Base-by-base conservation (phyloP, 2,113 vertebrate species). In the Vanacampus margaritifer region DNA sequence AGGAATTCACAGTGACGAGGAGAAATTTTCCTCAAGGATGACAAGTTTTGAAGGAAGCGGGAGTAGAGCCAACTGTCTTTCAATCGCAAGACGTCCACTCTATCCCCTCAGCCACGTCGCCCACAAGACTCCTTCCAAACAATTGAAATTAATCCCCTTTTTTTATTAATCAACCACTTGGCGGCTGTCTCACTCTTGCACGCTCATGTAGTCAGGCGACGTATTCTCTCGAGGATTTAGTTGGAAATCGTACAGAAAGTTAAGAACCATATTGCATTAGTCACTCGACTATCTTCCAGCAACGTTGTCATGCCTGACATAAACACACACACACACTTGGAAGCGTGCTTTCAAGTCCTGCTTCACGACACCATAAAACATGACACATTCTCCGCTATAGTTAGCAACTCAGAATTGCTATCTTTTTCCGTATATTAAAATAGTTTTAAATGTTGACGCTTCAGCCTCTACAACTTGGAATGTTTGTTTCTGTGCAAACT, bases 81-180 rank as follows among this genome's bases (percentile, higher is more conserved):
- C 60, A 26, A 17, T 17, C 23, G 13, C 23, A 14, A 62, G 60
- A 26, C 60, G 60, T 41, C 60, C 60, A 43, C 39, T 43, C 60
- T 43, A 41, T 62, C 37, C 59, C 39, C 23, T 62, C n/a, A 43
- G 60, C 39, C 37, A 26, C 39, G 19, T 43, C 60, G 60, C 60
- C 60, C 60, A 62, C 60, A 24, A 62, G 60, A 62, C 21, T 41
- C 14, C 60, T 62, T 43, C 13, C 23, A 3, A 39, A 62, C 60
- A 62, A 62, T 62, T 62, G 37, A 62, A 62, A 62, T 41, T 17
- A 62, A 62, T 26, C 37, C 39, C 36, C 36, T 37, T 60, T 37
- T 39, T 60, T 37, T 39, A 62, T 62, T 43, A 62, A 62, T 62
- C 39, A 43, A 62, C 60, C 37, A 43, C 37, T 62, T 62, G 60